Conservation (phyloP, 2,888 invertebrate species). For the Epinotia nisella region DNA sequence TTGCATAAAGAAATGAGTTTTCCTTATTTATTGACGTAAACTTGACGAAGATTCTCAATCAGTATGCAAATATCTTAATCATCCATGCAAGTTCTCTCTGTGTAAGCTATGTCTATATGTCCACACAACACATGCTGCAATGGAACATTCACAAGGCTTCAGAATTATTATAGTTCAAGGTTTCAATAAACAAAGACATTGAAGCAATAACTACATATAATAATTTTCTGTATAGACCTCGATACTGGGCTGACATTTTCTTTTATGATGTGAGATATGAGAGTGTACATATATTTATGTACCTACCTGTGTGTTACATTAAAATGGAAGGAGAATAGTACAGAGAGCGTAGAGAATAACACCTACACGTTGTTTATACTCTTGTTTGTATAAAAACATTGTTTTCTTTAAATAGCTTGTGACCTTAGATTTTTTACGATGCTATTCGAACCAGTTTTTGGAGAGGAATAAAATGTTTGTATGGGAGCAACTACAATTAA, state of each 20-base stretch:
- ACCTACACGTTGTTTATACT: too few relatives aligned
- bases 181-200: constrained; percentile 21
- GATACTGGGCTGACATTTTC: constrained; percentile 16
- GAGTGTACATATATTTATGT: background rate
- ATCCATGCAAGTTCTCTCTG: constrained; percentile 1
- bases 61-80: constrained; percentile 31
- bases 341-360: background rate
- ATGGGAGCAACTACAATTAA: too few relatives aligned
- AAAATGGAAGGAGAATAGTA: background rate
- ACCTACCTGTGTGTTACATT: background rate
- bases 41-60: constrained; percentile 20
- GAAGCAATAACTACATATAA: constrained; percentile 27
- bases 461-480: too few relatives aligned
- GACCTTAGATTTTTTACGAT: too few relatives aligned
- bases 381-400: background rate
- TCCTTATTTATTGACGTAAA: background rate
- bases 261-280: constrained; percentile 4
- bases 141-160: background rate
- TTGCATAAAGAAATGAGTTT: background rate
- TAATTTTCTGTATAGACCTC: constrained; percentile 14
- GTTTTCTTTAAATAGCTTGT: background rate
- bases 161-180: constrained; percentile 13
- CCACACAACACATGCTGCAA: background rate
- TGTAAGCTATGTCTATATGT: background rate
- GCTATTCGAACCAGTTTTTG: too few relatives aligned